Evolutionary conservation across 2,888 invertebrate genomes (phyloP), one percentile per base, ranked within the genome.

Genomic region (Drosophila picticornis): DNA sequence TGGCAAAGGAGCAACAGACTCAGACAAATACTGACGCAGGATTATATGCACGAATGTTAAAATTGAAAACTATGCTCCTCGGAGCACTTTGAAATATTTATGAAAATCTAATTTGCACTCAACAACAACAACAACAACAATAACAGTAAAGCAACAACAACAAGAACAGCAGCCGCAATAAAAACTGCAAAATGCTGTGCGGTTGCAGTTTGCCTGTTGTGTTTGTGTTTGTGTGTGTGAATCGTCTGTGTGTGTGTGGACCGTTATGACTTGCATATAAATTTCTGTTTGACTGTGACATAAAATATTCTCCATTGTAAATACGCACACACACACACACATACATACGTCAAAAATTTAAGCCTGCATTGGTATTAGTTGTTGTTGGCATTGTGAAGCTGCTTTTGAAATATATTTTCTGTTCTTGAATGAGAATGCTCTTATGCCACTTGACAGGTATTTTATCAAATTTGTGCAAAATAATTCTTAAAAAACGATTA

Each of bases 201-300:
- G 64, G 46, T 60, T 67, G 53, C 34, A 29, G 27, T 53, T 43
- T 55, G 31, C n/a, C 31, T 31, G 16, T 61, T n/a, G 19, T 9
- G 9, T 9, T n/a, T 43, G 53, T 64, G 43, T 50, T 7, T 59
- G 48, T 50, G 29, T 32, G 32, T 32, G 32, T 27, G 27, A 27
- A 27, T 27, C 27, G 5, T 29, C 29, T 29, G 22, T 27, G 51
- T 66, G 68, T 81, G 53, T 63, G 61, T 80, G 63, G 65, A 69
- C 58, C 66, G 76, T 70, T 80, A 82, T 83, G 88, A 89, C 90
- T 89, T 85, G 88, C 90, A 87, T 87, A 85, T 87, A 87, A 87
- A 87, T 89, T 87, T 85, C 69, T 81, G 81, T 87, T 84, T 87
- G 82, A 80, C 82, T 80, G 82, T 71, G 67, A 78, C 71, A 86